A percentile compares a stretch with the other conserved stretches of the same genome.
Conservation (phyloP, 2,888 invertebrate species). For the Hermaeophaga mercurialis region DNA sequence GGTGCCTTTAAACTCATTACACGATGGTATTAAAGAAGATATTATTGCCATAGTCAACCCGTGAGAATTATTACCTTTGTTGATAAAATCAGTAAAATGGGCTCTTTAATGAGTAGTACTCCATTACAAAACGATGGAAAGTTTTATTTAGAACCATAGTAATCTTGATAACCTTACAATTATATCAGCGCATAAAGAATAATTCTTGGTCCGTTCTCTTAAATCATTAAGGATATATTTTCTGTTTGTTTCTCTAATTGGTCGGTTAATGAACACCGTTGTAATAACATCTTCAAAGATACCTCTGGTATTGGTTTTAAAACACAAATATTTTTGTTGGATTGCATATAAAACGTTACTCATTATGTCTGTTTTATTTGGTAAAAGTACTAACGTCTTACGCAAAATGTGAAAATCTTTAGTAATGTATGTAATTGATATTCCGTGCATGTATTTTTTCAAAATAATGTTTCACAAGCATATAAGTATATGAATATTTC, state of each 20-base stretch:
- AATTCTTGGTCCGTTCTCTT: background rate
- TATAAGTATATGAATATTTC: too few species aligned
- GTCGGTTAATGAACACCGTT: too few species aligned
- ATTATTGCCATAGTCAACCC: conserved; percentile 15
- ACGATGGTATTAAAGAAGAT: conserved; percentile 24
- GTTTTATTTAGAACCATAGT: conserved; percentile 16
- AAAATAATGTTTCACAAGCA: too few species aligned
- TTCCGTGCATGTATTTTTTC: too few species aligned
- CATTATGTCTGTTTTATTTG: too few species aligned
- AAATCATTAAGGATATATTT: background rate
- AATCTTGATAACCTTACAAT: conserved; percentile 8
- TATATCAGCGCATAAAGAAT: background rate
- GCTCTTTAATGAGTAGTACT: conserved; percentile 8
- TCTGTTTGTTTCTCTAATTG: background rate
- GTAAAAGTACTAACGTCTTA: too few species aligned
- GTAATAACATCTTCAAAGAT: too few species aligned
- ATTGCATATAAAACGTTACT: too few species aligned
- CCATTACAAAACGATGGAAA: conserved; percentile 14
- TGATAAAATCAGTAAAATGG: conserved; percentile 13
- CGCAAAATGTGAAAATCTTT: too few species aligned
- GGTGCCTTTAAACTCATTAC: conserved; percentile 25
- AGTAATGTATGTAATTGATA: too few species aligned
- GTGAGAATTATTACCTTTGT: conserved; percentile 19
- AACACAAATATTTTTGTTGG: too few species aligned
- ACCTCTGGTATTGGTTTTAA: too few species aligned